phyloP scores from a whole-genome alignment of 2,888 invertebrate genomes.

The Myathropa florea region DNA sequence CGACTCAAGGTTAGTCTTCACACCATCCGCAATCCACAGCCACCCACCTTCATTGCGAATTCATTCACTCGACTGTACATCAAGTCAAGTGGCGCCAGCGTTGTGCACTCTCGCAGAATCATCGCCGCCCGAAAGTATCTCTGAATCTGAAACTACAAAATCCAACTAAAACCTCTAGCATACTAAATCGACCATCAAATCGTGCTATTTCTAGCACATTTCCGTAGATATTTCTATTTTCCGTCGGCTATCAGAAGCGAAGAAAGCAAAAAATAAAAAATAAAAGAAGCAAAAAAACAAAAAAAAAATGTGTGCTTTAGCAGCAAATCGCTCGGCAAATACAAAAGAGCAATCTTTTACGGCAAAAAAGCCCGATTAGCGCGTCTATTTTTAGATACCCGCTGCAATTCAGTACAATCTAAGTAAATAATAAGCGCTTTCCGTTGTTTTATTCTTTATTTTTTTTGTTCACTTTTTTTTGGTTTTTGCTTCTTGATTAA shows the following conservation, averaged over 20 bases:
- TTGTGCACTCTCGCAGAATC: not conserved
- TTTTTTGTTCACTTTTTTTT: constrained; percentile 12
- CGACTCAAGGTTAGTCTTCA: too few species aligned
- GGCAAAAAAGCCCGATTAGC: constrained; percentile 51
- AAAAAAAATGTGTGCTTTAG: constrained; percentile 4
- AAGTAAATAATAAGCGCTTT: constrained; percentile 49
- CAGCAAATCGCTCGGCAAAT: constrained; percentile 33
- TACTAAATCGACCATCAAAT: not conserved
- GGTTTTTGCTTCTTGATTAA: constrained; percentile 3
- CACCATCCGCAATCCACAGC: too few species aligned
- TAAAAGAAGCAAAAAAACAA: not conserved
- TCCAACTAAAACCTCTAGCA: not conserved
- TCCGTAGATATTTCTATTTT: constrained; percentile 10
- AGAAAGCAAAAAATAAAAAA: not conserved
- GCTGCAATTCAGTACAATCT: constrained; percentile 51
- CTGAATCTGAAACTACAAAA: not conserved
- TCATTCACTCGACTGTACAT: too few species aligned
- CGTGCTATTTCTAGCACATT: not conserved
- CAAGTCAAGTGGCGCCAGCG: not conserved
- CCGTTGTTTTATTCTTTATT: not conserved
- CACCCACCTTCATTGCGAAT: too few species aligned
- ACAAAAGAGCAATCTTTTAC: constrained; percentile 46
- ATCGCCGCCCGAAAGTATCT: not conserved
- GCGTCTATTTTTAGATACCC: constrained; percentile 48
- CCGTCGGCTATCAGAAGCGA: not conserved